Evolutionary conservation across 2,797 vertebrate species (phyloP).

Genomic region (Carcharodon carcharias): DNA sequence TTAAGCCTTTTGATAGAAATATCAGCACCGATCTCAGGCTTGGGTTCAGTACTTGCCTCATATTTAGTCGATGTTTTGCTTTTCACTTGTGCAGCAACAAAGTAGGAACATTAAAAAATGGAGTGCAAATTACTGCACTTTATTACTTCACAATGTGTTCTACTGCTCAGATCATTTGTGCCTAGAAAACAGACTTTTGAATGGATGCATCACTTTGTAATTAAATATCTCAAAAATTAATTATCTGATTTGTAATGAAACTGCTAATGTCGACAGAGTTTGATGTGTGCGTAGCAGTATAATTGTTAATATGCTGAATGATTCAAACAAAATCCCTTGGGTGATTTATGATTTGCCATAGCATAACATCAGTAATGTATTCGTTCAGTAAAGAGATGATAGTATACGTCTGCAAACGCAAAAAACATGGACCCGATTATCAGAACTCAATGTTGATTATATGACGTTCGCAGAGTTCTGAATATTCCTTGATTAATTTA

Average conservation of each 20-base stretch:
- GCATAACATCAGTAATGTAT: not conserved
- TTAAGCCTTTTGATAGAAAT: not conserved
- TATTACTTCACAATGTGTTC: not conserved
- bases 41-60: not conserved
- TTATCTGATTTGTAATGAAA: conserved; percentile 5
- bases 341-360: not conserved
- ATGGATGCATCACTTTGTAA: not conserved
- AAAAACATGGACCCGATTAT: not conserved
- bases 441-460: not conserved
- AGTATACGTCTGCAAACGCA: not conserved
- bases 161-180: not conserved
- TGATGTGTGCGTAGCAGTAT: not conserved
- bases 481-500: not conserved
- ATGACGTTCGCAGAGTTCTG: not conserved
- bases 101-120: not conserved
- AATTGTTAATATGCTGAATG: not conserved
- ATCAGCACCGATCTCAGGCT: not conserved
- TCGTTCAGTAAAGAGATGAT: not conserved
- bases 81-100: not conserved
- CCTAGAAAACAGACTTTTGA: not conserved
- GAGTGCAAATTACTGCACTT: not conserved
- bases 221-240: conserved; percentile 3
- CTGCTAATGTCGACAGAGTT: not conserved
- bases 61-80: not conserved
- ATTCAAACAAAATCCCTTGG: not conserved